Percentiles rank a stretch among this genome's conserved stretches.
Evolutionary conservation across 2,888 invertebrate species (phyloP).

Genomic region (Hemicrepidius hirtus): DNA sequence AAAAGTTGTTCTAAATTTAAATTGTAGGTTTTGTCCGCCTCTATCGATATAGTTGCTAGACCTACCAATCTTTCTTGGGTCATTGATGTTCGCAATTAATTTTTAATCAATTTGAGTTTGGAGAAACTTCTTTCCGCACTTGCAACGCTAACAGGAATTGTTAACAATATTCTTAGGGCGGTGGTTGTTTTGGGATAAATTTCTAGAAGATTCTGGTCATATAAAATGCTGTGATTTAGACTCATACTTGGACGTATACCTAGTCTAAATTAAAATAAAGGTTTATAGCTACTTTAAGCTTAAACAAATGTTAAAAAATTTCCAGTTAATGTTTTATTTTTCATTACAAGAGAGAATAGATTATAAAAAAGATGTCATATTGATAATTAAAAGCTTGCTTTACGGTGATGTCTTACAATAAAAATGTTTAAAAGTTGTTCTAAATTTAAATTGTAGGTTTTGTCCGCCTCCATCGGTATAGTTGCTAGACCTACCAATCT

Average conservation of each 20-base stretch:
- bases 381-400: not conserved
- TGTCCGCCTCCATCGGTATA: not conserved
- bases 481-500: slow-evolving; percentile 1
- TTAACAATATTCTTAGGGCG: no score
- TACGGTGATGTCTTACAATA: not conserved
- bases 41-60: not conserved
- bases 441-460: not conserved
- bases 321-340: not conserved
- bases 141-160: no score
- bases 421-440: not conserved
- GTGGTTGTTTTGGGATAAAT: no score
- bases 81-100: not conserved
- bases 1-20: not conserved
- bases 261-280: no score
- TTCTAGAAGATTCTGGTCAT: no score
- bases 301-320: no score
- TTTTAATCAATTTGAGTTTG: no score
- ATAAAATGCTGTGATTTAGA: no score
- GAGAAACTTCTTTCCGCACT: no score
- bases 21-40: not conserved
- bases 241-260: no score
- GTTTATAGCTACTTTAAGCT: no score
- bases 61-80: not conserved
- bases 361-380: not conserved
- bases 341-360: not conserved